Evolutionary conservation across 2,888 invertebrate genomes (phyloP), one percentile per base, ranked within the genome.

Genomic region (Fabriciana adippe): DNA sequence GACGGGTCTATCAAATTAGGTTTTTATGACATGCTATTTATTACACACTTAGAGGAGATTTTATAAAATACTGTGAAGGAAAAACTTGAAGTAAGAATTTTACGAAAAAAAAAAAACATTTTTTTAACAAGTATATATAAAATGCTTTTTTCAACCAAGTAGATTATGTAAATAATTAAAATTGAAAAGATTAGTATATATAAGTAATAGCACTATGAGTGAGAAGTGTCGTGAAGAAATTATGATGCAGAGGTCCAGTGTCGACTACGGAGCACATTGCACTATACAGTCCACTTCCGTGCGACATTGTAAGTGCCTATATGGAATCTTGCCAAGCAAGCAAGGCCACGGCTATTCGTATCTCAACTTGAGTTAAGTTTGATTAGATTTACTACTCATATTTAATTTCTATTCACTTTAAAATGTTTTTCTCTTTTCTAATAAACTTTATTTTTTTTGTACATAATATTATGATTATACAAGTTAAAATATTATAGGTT

Each of bases 281-380:
- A 35, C 61, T 16, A 47, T 61, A 61, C 50, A 61, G 31, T 55
- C 67, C 62, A 65, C 64, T 67, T 69, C 69, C 62, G 69, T 61
- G 73, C 67, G 73, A 72, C 70, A 63, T 67, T 70, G 67, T 70
- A 68, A 72, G 73, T 72, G 73, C 73, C 66, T 72, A 66, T 66
- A 71, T 73, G 73, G 73, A 72, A 71, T 56, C 72, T 68, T 72
- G 73, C 72, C 72, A 69, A 64, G 64, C 57, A 70, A 69, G 66
- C 69, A 73, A 73, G 70, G 71, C 70, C 72, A 65, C 35, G 67
- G 66, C 67, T 63, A 56, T 66, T 64, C 62, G 51, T 64, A 60
- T 62, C 47, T 56, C 61, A 61, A 67, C 67, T 66, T 55, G 50
- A 61, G n/a, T 66, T 50, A 66, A 60, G 60, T 66, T 59, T 60